phyloP scores from a whole-genome alignment of 2,113 vertebrate genomes.

The Anseranas semipalmata region DNA sequence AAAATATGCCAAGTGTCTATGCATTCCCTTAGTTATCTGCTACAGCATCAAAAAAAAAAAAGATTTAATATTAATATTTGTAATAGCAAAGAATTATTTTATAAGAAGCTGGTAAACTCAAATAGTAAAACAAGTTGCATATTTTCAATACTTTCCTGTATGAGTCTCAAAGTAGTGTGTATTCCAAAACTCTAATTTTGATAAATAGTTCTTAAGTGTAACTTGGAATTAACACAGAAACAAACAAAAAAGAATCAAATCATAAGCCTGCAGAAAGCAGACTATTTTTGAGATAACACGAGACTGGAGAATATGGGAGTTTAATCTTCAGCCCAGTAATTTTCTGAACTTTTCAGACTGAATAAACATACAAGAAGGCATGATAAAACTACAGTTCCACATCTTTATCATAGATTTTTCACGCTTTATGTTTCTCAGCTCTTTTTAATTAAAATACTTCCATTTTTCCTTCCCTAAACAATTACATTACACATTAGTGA shows the following conservation, averaged over 20 bases:
- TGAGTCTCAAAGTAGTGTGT: not conserved
- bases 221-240: constrained; percentile 34
- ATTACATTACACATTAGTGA: not conserved
- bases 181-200: constrained; percentile 7
- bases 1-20: not conserved
- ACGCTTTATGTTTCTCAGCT: not conserved
- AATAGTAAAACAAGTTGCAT: not conserved
- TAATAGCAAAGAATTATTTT: not conserved
- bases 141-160: not conserved
- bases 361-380: constrained; percentile 18
- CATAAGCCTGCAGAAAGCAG: constrained; percentile 37
- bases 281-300: not conserved
- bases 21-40: not conserved
- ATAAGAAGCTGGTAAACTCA: constrained; percentile 1
- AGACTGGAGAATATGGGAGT: not conserved
- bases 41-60: not conserved
- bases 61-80: not conserved
- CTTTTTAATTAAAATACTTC: constrained; percentile 10
- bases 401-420: constrained; percentile 29
- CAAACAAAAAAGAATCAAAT: not conserved
- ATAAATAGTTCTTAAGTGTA: constrained; percentile 45
- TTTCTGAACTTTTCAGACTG: constrained; percentile 14
- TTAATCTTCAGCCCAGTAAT: not conserved
- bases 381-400: not conserved
- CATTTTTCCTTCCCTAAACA: not conserved